Base-by-base conservation (phyloP, 2,888 invertebrate species). In the Lasioglossum lativentre region DNA sequence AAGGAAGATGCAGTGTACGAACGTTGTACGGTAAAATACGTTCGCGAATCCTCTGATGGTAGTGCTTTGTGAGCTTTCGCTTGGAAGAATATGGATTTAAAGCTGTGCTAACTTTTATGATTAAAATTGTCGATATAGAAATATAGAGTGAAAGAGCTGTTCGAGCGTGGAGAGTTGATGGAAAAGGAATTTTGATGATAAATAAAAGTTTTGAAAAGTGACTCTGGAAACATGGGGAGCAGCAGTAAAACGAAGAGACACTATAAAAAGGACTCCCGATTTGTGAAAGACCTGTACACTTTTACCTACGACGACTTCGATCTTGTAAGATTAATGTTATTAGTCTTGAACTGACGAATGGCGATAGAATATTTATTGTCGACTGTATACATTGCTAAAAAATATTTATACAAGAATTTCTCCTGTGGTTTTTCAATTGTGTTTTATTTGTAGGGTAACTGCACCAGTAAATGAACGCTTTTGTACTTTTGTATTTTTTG, bases 221-320 rank as follows among this genome's bases (percentile, higher is more conserved):
- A 59, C 1, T 40, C 23, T 38, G 75, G 16, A 52, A 86, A 72
- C 45, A 93, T 93, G 93, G 92, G 92, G 8, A 93, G 92, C 83
- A 92, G 91, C 78, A 89, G 83, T 40, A 93, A 93, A 30, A 79
- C 89, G 38, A 89, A 90, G 47, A 90, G 91, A 40, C 98, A 98
- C 95, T 98, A 98, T 95, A 98, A 98, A 95, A 98, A 98, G 95
- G 98, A 98, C 94, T 97, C 98, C 72, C 96, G 97, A 91, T 98
- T 98, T 95, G 96, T 98, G 85, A 96, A 97, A 93, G 98, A 98
- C 96, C 96, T 98, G 87, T 98, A 98, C 94, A 98, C 98, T 75
- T 96, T 98, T 92, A 98, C 98, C 76, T 98, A 98, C 94, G 97
- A 97, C 93, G 98, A 98, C 85, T 93, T 93, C 79, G 94, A 94